Evolutionary conservation across 2,797 vertebrate genomes (phyloP), one percentile per base, ranked within the genome.

Genomic region (Pyrocephalus nanus): DNA sequence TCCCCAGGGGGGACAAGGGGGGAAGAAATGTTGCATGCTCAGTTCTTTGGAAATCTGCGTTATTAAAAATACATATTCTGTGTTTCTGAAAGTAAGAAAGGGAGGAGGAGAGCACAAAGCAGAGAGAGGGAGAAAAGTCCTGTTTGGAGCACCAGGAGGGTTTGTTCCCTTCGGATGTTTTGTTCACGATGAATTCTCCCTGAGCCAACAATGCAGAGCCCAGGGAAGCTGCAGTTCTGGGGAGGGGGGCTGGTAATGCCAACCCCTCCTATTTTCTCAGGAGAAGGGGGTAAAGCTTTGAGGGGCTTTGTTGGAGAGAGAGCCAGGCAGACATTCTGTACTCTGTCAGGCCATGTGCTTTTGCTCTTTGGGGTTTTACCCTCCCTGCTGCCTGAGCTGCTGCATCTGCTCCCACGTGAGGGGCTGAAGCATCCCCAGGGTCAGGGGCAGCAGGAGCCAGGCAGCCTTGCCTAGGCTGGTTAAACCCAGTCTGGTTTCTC

Each of bases 401-500:
- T 92, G 78, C 38, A 10, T 86, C 72, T 88, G 22, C 76, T 91
- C 82, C 32, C 75, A 71, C 0, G 1, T 48, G 66, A 95, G 48
- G 74, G 92, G 84, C 71, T 3, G 17, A 70, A 86, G 74, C 19
- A 45, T 94, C 71, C 93, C 78, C 38, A 32, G 11, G 75, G 85
- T 89, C 90, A 29, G 71, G 76, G 82, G 69, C 80, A 76, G 32
- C 7, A 21, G 22, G 5, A 82, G 67, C 81, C 76, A 25, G 85
- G 55, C 82, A 92, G 51, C 86, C 80, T 88, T 48, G 71, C 82
- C 71, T 6, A 12, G 38, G 75, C 94, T 70, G 16, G 53, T 91
- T 92, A 72, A 96, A 90, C 87, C 90, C 78, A 20, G 92, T 93
- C 85, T 90, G 89, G 78, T 96, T 66, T 96, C 79, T 79, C 14